phyloP scores from a whole-genome alignment of 2,113 vertebrate species.

The Athene cunicularia region DNA sequence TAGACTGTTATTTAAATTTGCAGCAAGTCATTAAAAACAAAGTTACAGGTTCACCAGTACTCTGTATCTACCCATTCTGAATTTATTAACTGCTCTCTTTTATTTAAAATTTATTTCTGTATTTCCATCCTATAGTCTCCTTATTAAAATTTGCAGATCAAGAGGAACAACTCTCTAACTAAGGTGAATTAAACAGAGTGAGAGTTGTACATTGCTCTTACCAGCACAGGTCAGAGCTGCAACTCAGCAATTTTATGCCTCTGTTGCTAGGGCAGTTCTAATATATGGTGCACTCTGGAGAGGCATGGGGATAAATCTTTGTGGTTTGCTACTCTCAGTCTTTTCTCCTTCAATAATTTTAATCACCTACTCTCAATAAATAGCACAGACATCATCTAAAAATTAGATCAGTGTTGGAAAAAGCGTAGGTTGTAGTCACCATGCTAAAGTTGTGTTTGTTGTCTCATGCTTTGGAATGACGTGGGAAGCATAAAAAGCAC shows the following conservation, averaged over 20 bases:
- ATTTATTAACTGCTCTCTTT: neutral
- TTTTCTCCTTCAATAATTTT: constrained; percentile 13
- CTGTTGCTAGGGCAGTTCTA: neutral
- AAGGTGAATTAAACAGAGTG: neutral
- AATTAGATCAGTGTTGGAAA: neutral
- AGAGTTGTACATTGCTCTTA: neutral
- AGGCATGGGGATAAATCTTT: neutral
- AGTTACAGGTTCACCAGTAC: neutral
- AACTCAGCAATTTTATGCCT: constrained; percentile 24
- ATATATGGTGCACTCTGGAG: neutral
- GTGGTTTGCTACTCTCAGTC: neutral
- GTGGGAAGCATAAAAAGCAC: neutral
- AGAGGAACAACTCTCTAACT: neutral
- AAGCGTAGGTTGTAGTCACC: neutral
- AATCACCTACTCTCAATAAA: neutral
- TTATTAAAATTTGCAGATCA: constrained; percentile 5
- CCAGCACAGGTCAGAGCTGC: neutral
- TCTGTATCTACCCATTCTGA: neutral
- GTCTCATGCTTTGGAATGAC: neutral
- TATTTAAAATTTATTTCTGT: constrained; percentile 30
- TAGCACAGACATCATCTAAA: neutral
- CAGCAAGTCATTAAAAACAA: constrained; percentile 27
- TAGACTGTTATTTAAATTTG: constrained; percentile 40
- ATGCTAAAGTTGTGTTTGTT: neutral
- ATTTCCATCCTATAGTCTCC: neutral